Conservation (phyloP, 2,888 invertebrate species). For the Diogma glabrata region DNA sequence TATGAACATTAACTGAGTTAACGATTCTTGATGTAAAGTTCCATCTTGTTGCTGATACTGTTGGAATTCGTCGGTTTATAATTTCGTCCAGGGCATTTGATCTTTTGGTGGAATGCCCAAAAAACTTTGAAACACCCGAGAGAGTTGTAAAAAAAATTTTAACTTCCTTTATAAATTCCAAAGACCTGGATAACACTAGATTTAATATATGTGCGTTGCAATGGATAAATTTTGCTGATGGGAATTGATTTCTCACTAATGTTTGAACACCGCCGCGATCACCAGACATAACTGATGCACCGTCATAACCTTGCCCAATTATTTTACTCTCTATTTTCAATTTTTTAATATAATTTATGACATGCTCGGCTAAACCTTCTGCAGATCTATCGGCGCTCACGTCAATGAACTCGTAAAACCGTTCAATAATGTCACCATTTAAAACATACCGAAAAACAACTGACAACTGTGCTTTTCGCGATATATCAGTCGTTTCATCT, state of each 20-base stretch:
- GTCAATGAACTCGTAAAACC: background rate
- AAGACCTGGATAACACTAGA: constrained; percentile 16
- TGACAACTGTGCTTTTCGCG: background rate
- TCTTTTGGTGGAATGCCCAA: constrained; percentile 19
- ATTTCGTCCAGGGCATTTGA: constrained; percentile 13
- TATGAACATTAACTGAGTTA: background rate
- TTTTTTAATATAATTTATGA: constrained; percentile 14
- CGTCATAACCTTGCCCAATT: constrained; percentile 21
- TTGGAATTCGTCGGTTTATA: constrained; percentile 15
- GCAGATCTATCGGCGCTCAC: background rate
- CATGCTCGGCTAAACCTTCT: constrained; percentile 11
- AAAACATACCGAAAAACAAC: constrained; percentile 5
- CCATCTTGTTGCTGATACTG: constrained; percentile 18
- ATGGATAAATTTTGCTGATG: constrained; percentile 20
- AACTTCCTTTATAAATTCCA: background rate
- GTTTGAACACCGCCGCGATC: constrained; percentile 21
- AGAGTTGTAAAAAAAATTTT: background rate
- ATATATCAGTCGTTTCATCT: constrained; percentile 1
- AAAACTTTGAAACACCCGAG: constrained; percentile 16
- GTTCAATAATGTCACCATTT: background rate
- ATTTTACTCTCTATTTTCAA: constrained; percentile 12
- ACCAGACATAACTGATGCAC: constrained; percentile 18
- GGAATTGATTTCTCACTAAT: constrained; percentile 18
- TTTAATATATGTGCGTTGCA: constrained; percentile 21
- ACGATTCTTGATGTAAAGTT: constrained; percentile 14